Evolutionary conservation across 2,888 invertebrate species (phyloP), one percentile per base, ranked within the genome.

Genomic region (Tillus elongatus): DNA sequence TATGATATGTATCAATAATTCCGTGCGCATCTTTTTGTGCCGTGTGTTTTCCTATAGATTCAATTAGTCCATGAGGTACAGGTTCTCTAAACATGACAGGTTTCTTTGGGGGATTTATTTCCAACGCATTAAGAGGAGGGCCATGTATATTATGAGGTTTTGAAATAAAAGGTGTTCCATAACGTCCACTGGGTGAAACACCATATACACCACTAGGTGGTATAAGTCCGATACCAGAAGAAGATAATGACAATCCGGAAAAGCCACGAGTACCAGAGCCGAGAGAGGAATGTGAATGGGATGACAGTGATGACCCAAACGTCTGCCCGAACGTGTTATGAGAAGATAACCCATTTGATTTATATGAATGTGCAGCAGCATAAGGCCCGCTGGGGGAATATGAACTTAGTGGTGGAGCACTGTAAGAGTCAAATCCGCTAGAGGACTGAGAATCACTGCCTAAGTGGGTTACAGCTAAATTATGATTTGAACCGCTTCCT

Each of bases 11-110:
- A 15, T 35, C 33, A 39, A 76, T 73, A 2, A 72, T 61, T 1
- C 73, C 73, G 41, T 72, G 73, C 11, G 67, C 61, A 52, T 80
- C 79, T 47, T 79, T 74, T 11, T 77, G 74, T 32, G 74, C 72
- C 0, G 75, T 76, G 1, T 72, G 68, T 34, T 78, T 74, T 0
- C 74, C 81, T n/a, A 24, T 24, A 34, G 74, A 78, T 46, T 79
- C 73, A 2, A 84, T 64, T 3, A 86, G 61, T 0, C 81, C 82
- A 33, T 73, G 69, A 0, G 84, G 83, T 0, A 86, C 79, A 0
- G 81, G 75, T n/a, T 82, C 79, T 30, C 82, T 71, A 60, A 82
- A 84, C 45, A 79, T 73, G 3, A 84, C 72, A 0, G 86, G 85
- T 16, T 71, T 70, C 52, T 69, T 70, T 1, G 77, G 75, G 1